Base-by-base conservation (phyloP, 2,888 invertebrate species). In the Dimorphilus gyrociliatus region DNA sequence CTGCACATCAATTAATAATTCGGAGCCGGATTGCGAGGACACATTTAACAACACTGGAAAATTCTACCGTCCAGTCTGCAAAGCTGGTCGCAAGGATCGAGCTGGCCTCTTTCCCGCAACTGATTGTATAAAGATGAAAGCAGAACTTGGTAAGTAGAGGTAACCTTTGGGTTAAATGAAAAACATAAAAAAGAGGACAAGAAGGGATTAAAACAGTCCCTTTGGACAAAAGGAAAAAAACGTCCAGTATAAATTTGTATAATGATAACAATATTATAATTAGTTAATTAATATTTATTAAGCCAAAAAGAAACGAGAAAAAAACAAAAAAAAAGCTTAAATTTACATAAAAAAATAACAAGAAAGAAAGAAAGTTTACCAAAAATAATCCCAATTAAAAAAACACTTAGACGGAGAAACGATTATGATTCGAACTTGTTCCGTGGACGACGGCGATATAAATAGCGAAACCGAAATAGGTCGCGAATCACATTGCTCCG, bases 391-490 rank as follows among this genome's bases (percentile, higher is more conserved):
- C n/a, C 10, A n/a, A 10, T 10, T 21, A 10, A n/a, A 21, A 10
- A n/a, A 21, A n/a, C 10, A n/a, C 21, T n/a, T 21, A 21, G 10
- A 21, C 21, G 78, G 77, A 2, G 74, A 78, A 51, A 71, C 74
- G 1, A 74, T 90, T 48, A 79, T 80, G 4, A 77, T 90, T 16
- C 72, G 90, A 16, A 81, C 80, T 30, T 90, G 90, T 64, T 86
- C 86, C 1, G 67, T 90, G 47, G 90, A 90, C 66, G 85, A 85
- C 42, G 88, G 90, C 3, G 84, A 85, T 0, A 71, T 80, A 28
- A 90, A 88, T 30, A 85, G 85, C 0, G 90, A 90, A 63, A 88
- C 88, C 1, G 90, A 92, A 67, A 76, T 90, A 38, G 80, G 88
- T 30, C 69, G 88, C 42, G 84, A 86, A 81, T 84, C 84, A 7